Conservation (phyloP, 2,113 vertebrate species). For the Mastomys natalensis region DNA sequence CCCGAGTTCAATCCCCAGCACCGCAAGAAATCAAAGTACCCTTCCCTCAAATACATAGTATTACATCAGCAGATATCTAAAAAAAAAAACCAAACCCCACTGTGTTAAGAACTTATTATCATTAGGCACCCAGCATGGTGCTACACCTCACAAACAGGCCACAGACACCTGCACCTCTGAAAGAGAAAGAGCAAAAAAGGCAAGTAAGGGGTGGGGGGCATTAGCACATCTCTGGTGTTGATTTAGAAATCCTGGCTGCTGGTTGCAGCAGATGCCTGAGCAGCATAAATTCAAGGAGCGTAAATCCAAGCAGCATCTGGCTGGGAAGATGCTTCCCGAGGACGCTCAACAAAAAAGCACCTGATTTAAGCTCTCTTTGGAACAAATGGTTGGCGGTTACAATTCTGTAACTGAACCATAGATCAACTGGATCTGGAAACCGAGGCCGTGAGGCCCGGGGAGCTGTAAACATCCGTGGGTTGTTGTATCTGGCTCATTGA, state of each 20-base stretch:
- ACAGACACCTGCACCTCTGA: no score
- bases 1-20: neutral
- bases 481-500: neutral
- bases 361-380: constrained; percentile 55
- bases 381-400: neutral
- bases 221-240: neutral
- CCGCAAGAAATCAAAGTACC: neutral
- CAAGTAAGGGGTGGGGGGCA: neutral
- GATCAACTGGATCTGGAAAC: constrained; percentile 8
- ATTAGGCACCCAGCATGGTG: rapidly evolving
- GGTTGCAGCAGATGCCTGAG: neutral
- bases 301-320: neutral
- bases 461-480: neutral
- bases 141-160: no score
- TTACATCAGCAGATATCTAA: neutral
- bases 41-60: no score
- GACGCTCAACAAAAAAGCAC: neutral
- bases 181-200: neutral
- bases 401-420: neutral
- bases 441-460: neutral
- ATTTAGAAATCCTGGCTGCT: neutral
- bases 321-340: neutral
- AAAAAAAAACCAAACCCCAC: neutral
- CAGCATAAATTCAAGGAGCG: neutral
- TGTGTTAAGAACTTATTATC: neutral